A percentile compares a stretch with the other conserved stretches of the same genome.
phyloP scores from a whole-genome alignment of 2,113 vertebrate species.

The Mobula hypostoma region DNA sequence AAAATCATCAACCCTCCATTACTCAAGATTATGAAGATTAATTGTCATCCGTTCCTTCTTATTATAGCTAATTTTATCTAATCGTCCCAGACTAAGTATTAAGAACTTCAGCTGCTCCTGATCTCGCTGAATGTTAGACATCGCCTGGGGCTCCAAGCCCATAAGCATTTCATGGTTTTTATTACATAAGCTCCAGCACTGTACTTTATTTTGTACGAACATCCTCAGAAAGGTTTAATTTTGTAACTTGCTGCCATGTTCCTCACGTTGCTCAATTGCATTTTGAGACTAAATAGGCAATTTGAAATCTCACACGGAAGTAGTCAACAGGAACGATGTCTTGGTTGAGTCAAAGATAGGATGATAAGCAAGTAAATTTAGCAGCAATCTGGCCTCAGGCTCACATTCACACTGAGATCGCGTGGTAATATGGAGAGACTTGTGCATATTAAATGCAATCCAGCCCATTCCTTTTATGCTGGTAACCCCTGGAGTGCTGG shows the following conservation, averaged over 20 bases:
- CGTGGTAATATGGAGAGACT: not conserved
- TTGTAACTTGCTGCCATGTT: not conserved
- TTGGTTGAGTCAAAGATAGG: slow-evolving; percentile 3
- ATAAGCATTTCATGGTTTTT: not conserved
- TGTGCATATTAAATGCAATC: not conserved
- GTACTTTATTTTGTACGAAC: not conserved
- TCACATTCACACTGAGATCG: not conserved
- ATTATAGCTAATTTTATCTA: not conserved
- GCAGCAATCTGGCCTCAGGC: not conserved
- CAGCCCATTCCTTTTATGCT: not conserved
- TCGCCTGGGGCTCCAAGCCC: not conserved
- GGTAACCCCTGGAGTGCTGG: not conserved
- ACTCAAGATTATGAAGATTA: not conserved
- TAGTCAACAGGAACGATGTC: slow-evolving; percentile 10
- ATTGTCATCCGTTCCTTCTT: not conserved
- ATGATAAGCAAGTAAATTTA: slow-evolving; percentile 19
- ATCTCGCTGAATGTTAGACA: not conserved
- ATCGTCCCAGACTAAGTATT: not conserved
- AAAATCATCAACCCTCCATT: not conserved
- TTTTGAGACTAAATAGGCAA: not conserved
- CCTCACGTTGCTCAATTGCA: not conserved
- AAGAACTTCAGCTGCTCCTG: not conserved
- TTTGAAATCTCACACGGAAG: slow-evolving; percentile 5
- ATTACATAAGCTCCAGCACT: not conserved
- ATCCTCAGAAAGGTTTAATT: not conserved